Evolutionary conservation across 2,888 invertebrate genomes (phyloP).

Genomic region (Myathropa florea): DNA sequence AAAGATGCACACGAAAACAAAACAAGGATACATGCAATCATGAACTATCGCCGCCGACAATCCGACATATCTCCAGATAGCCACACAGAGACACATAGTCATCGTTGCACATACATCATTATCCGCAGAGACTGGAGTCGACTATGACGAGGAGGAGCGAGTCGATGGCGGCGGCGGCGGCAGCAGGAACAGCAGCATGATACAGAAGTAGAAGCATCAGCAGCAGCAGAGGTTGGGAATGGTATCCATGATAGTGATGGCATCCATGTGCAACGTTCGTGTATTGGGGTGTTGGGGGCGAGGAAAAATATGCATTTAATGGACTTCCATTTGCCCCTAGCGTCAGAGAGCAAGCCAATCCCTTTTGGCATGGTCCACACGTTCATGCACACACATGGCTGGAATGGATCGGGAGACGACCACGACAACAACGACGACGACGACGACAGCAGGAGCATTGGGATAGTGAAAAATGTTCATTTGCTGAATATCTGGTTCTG

Average conservation of each 20-base stretch:
- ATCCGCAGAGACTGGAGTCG: constrained; percentile 41
- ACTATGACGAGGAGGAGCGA: constrained; percentile 5
- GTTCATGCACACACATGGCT: constrained; percentile 35
- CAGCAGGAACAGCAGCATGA: constrained; percentile 45
- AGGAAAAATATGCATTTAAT: constrained; percentile 69
- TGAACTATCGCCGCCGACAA: constrained; percentile 63
- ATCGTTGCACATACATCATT: constrained; percentile 64
- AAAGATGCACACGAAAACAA: constrained; percentile 40
- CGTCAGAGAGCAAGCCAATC: constrained; percentile 69
- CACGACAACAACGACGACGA: neutral
- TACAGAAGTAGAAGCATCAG: constrained; percentile 56
- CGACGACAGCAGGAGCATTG: neutral
- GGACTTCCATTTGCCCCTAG: constrained; percentile 71
- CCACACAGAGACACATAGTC: constrained; percentile 45
- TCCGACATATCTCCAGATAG: constrained; percentile 65
- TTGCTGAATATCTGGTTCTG: constrained; percentile 54
- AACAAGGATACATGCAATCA: constrained; percentile 70
- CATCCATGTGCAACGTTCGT: constrained; percentile 1
- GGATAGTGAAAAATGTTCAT: constrained; percentile 50
- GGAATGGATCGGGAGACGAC: neutral
- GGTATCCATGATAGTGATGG: constrained; percentile 39
- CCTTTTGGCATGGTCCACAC: constrained; percentile 67
- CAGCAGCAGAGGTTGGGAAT: constrained; percentile 34
- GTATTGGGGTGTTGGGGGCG: constrained; percentile 16
- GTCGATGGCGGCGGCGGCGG: neutral